Conservation (phyloP, 2,797 vertebrate species). For the Crenuchus spilurus region DNA sequence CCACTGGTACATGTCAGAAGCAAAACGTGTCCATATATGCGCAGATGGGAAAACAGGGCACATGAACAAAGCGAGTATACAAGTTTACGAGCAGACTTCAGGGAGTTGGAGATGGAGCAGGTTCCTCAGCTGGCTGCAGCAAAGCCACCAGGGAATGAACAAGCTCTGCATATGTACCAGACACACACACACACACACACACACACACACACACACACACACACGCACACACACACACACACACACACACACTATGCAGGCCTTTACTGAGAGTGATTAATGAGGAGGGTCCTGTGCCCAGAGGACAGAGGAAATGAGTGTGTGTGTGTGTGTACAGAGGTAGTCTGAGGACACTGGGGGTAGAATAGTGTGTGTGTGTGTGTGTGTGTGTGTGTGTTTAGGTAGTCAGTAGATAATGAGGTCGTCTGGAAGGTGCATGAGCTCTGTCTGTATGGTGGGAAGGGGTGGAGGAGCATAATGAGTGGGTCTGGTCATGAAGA, state of each 20-base stretch:
- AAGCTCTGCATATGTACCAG: not conserved
- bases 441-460: not conserved
- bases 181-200: not conserved
- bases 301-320: slow-evolving; percentile 15
- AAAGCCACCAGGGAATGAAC: slow-evolving; percentile 5
- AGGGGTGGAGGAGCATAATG: not conserved
- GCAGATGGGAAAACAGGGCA: too few relatives aligned
- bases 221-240: not conserved
- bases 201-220: not conserved
- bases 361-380: not conserved
- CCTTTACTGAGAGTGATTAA: slow-evolving; percentile 33
- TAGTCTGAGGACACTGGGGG: slow-evolving; percentile 25
- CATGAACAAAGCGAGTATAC: not conserved
- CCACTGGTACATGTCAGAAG: too few relatives aligned
- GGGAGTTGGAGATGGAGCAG: not conserved
- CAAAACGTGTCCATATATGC: too few relatives aligned
- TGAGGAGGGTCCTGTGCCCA: slow-evolving; percentile 7
- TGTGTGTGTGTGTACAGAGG: slow-evolving; percentile 12
- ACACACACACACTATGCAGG: not conserved
- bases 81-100: not conserved
- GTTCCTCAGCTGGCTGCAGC: not conserved
- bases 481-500: not conserved
- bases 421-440: slow-evolving; percentile 46
- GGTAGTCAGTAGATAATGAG: slow-evolving; percentile 18
- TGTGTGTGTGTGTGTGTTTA: not conserved